A percentile compares a stretch with the other conserved stretches of the same genome.
These are phyloP conservation scores for Agapornis canus DNA, from an alignment of 2,797 vertebrate genomes.

Conservation along the genomic window DNA sequence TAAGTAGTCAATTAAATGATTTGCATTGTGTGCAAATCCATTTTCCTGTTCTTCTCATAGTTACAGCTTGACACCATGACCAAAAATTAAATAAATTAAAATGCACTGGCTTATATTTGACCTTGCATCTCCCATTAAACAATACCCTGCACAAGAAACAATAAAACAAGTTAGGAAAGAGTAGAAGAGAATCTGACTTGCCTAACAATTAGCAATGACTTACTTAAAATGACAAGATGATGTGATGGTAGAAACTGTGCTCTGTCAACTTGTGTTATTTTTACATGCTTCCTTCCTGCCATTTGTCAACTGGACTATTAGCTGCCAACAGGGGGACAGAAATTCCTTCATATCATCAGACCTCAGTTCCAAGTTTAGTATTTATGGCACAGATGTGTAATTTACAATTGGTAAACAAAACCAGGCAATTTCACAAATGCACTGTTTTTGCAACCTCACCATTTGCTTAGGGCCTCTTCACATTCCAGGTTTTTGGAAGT, in stretches of 20 bases:
- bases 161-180: background rate
- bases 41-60: background rate
- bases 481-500: background rate
- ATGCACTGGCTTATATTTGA: background rate
- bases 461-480: background rate
- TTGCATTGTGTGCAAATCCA: background rate
- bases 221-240: slow-evolving; percentile 27
- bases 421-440: background rate
- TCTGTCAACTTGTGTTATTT: slow-evolving; percentile 39
- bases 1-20: background rate
- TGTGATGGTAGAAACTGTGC: background rate
- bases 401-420: slow-evolving; percentile 1
- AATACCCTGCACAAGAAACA: background rate
- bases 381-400: background rate
- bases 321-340: background rate
- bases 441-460: background rate
- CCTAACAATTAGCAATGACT: background rate
- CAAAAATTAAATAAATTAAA: background rate
- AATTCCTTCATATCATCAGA: background rate
- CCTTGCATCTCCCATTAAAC: background rate
- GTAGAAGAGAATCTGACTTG: background rate
- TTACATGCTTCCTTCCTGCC: slow-evolving; percentile 40
- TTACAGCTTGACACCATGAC: background rate
- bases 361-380: slow-evolving; percentile 8
- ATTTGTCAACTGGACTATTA: slow-evolving; percentile 11